A percentile compares a stretch with the other conserved stretches of the same genome.
These are phyloP conservation scores for Tachystola acroxantha DNA, from an alignment of 2,888 invertebrate genomes.

Conservation along the genomic window DNA sequence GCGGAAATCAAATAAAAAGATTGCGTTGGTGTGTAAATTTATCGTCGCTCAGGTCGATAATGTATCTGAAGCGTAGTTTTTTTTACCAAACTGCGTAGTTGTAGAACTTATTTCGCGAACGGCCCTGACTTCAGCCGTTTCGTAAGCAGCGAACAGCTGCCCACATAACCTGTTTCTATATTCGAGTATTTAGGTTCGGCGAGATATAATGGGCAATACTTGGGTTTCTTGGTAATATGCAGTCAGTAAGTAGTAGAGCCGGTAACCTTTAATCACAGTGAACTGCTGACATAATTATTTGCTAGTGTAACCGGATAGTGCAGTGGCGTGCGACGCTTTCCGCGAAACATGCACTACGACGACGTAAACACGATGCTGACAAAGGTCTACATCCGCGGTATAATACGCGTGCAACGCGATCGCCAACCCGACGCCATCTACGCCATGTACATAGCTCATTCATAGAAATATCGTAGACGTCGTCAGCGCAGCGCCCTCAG, in stretches of 20 bases:
- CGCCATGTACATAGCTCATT: constrained; percentile 48
- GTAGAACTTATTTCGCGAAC: constrained; percentile 41
- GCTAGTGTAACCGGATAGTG: constrained; percentile 59
- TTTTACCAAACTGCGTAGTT: constrained; percentile 46
- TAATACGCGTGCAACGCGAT: constrained; percentile 41
- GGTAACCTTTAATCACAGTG: constrained; percentile 53
- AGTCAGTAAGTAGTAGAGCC: constrained; percentile 23
- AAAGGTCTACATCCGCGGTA: constrained; percentile 49
- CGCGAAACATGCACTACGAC: constrained; percentile 51
- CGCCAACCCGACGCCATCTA: constrained; percentile 35
- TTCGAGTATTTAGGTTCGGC: constrained; percentile 39
- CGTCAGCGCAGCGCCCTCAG: constrained; percentile 34
- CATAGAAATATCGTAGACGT: constrained; percentile 44
- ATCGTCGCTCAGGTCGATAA: constrained; percentile 58
- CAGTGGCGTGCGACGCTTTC: constrained; percentile 44
- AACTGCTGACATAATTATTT: constrained; percentile 69
- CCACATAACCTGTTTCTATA: constrained; percentile 65
- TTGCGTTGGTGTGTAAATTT: constrained; percentile 68
- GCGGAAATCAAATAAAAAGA: constrained; percentile 70
- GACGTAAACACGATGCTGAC: constrained; percentile 44
- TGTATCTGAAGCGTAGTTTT: constrained; percentile 50
- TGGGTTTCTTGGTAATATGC: constrained; percentile 20
- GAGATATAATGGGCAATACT: constrained; percentile 30
- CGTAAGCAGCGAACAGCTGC: constrained; percentile 51
- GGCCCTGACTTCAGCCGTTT: constrained; percentile 55